Base-by-base conservation (phyloP, 1,140 invertebrate species). In the Laupala kohalensis region DNA sequence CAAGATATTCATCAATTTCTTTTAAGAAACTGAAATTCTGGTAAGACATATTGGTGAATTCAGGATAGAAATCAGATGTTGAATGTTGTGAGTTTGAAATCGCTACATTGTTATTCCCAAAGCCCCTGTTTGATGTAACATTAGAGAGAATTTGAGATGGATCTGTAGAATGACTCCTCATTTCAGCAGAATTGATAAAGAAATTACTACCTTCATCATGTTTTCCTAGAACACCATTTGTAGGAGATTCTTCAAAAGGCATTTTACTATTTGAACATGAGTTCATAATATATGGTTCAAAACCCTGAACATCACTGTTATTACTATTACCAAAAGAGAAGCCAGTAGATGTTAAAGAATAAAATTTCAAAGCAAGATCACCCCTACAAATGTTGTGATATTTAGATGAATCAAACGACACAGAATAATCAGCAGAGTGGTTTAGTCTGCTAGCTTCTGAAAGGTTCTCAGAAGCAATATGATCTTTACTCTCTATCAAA, bases 401-500 rank as follows among this genome's bases (percentile, higher is more conserved):
- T 5, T 26, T 23, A 6, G 9, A 29, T 13, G 24, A 53, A 70
- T 25, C 13, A 30, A 23, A 12, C 27, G 24, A 69, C 63, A 53
- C 6, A 25, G 67, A 27, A 68, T 27, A 68, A 68, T 68, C 67
- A 68, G 23, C 19, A 23, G 29, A 23, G 13, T 68, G 69, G 53
- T 70, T n/a, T 9, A 70, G 6, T 12, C 19, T 30, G 26, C 27
- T 70, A 62, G 69, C 25, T 70, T 64, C 29, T 24, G 25, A 70
- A 6, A 64, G 23, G n/a, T 25, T 70, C 24, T 23, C 24, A 23
- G 67, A 37, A 29, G 28, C 25, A 29, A 64, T 13, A 30, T n/a
- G 26, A 28, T 53, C 63, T 64, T 70, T 73, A 25, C 30, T 69
- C 72, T 74, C 73, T 66, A 74, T 69, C 13, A 69, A n/a, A 72